These are phyloP conservation scores for Itoplectis maculator DNA, from an alignment of 2,888 invertebrate genomes.

Conservation along the genomic window DNA sequence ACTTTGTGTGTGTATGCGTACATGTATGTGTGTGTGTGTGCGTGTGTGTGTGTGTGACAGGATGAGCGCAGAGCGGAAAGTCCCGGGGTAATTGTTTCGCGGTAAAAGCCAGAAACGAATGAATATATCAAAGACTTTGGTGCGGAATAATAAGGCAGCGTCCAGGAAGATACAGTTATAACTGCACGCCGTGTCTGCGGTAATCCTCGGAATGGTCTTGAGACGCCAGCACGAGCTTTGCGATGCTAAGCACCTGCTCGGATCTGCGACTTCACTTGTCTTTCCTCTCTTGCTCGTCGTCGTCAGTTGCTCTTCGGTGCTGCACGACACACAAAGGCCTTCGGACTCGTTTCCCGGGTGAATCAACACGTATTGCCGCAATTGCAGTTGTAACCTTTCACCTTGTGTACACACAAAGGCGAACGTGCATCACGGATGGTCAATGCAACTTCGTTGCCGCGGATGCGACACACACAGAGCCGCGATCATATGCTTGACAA, in stretches of 20 bases:
- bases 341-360: conserved; percentile 40
- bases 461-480: conserved; percentile 28
- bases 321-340: conserved; percentile 74
- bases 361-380: conserved; percentile 49
- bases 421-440: conserved; percentile 17
- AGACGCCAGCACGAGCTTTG: conserved; percentile 70
- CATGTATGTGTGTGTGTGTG: background rate
- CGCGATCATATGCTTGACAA: background rate
- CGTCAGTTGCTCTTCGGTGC: conserved; percentile 31
- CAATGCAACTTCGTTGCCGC: conserved; percentile 31
- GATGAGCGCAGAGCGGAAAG: background rate
- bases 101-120: conserved; percentile 53
- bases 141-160: conserved; percentile 34
- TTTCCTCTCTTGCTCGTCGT: conserved; percentile 6
- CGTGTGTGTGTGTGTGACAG: background rate
- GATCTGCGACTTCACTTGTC: background rate
- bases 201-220: conserved; percentile 71
- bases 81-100: conserved; percentile 52
- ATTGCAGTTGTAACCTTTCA: conserved; percentile 10
- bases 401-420: background rate
- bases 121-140: conserved; percentile 45
- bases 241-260: conserved; percentile 69
- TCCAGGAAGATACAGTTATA: conserved; percentile 44
- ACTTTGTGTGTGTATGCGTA: conserved; percentile 5
- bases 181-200: conserved; percentile 63